A percentile compares a stretch with the other conserved stretches of the same genome.
phyloP scores from a whole-genome alignment of 2,113 vertebrate genomes.

The Aspidoscelis tigris region DNA sequence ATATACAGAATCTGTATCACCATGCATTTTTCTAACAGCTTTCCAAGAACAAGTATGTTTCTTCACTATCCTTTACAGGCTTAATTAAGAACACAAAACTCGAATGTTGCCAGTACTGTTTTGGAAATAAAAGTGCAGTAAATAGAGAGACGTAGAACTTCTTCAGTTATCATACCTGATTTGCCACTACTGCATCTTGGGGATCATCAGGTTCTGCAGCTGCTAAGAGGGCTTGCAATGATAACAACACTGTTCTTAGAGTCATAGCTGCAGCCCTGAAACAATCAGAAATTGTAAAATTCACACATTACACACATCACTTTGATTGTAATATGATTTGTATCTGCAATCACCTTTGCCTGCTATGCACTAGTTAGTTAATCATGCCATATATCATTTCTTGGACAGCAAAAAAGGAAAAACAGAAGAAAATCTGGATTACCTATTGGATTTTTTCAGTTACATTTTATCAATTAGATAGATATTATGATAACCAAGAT shows the following conservation, averaged over 20 bases:
- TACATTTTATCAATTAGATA: not conserved
- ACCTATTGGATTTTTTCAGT: not conserved
- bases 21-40: not conserved
- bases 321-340: too few relatives aligned
- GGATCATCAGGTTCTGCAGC: constrained; percentile 97
- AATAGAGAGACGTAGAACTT: not conserved
- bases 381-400: not conserved
- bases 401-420: not conserved
- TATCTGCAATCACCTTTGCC: not conserved
- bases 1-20: not conserved
- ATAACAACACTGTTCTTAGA: constrained; percentile 94
- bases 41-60: not conserved
- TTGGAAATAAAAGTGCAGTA: not conserved
- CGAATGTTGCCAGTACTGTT: not conserved
- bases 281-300: constrained; percentile 36
- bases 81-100: not conserved
- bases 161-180: constrained; percentile 83
- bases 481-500: not conserved
- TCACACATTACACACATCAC: not conserved
- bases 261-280: constrained; percentile 98
- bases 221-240: constrained; percentile 93
- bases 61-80: not conserved
- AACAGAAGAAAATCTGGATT: not conserved
- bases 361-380: not conserved
- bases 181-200: constrained; percentile 97